Conservation (phyloP, 2,797 vertebrate genomes). For the Rhynchotus rufescens region DNA sequence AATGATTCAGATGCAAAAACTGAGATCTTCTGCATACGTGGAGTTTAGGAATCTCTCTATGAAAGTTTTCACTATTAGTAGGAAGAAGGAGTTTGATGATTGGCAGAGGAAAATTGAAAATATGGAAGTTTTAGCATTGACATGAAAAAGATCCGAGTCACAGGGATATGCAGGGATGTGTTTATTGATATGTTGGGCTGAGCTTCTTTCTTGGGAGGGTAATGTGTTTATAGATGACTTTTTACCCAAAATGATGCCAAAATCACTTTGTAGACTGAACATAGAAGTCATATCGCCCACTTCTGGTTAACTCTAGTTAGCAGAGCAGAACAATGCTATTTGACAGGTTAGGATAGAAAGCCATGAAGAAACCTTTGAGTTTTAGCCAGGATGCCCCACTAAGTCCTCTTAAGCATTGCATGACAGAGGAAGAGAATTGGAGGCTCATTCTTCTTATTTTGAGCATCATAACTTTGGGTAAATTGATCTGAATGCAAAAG, state of each 20-base stretch:
- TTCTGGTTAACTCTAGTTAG: not conserved
- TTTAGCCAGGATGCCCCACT: not conserved
- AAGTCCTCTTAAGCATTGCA: not conserved
- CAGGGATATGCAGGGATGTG: not conserved
- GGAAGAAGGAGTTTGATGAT: not conserved
- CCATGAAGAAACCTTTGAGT: not conserved
- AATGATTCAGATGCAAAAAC: not conserved
- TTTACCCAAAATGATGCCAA: not conserved
- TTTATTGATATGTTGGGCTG: not conserved
- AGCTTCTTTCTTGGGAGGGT: not conserved
- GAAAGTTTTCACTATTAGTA: not conserved
- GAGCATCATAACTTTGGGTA: not conserved
- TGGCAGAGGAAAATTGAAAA: not conserved
- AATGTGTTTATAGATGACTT: not conserved
- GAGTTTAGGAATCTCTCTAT: not conserved
- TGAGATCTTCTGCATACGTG: rapidly evolving
- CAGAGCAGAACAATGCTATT: not conserved
- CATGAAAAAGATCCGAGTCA: not conserved
- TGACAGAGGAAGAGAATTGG: not conserved
- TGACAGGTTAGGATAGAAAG: not conserved
- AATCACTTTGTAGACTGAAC: not conserved
- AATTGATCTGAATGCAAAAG: not conserved
- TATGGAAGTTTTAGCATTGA: not conserved
- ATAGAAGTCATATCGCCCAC: not conserved
- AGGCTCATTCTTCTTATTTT: not conserved